These are phyloP conservation scores for Trichomycterus rosablanca DNA, from an alignment of 2,113 vertebrate species.

Conservation along the genomic window DNA sequence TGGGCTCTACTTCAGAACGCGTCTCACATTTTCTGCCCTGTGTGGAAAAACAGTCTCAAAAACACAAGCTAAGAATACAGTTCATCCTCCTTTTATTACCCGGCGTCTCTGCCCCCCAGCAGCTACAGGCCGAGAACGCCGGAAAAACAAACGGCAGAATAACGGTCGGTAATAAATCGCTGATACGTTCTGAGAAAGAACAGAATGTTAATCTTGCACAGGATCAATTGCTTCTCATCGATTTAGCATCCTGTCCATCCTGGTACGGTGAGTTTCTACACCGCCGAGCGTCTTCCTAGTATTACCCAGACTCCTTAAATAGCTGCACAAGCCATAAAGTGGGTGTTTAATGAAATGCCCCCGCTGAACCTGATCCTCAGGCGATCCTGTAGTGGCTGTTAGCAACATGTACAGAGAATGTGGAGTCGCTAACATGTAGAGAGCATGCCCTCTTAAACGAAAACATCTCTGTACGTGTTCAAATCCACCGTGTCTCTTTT, in stretches of 20 bases:
- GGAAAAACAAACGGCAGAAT: background rate
- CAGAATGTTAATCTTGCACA: slow-evolving; percentile 24
- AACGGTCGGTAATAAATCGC: slow-evolving; percentile 10
- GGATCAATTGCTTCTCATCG: slow-evolving; percentile 22
- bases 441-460: background rate
- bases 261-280: no score
- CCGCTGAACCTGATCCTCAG: no score
- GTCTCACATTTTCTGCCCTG: slow-evolving; percentile 18
- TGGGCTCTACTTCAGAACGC: slow-evolving; percentile 32
- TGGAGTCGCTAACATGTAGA: no score
- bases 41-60: slow-evolving; percentile 13
- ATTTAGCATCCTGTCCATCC: slow-evolving; percentile 21
- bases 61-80: slow-evolving; percentile 34
- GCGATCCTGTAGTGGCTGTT: background rate
- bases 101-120: no score
- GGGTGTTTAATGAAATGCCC: slow-evolving; percentile 2
- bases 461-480: background rate
- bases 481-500: background rate
- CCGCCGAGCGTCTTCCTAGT: slow-evolving; percentile 7
- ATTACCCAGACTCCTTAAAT: slow-evolving; percentile 16
- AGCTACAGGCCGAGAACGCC: no score
- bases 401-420: background rate
- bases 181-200: background rate
- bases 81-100: slow-evolving; percentile 3
- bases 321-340: slow-evolving; percentile 6